phyloP scores from a whole-genome alignment of 2,888 invertebrate species.

The Agelastica alni region DNA sequence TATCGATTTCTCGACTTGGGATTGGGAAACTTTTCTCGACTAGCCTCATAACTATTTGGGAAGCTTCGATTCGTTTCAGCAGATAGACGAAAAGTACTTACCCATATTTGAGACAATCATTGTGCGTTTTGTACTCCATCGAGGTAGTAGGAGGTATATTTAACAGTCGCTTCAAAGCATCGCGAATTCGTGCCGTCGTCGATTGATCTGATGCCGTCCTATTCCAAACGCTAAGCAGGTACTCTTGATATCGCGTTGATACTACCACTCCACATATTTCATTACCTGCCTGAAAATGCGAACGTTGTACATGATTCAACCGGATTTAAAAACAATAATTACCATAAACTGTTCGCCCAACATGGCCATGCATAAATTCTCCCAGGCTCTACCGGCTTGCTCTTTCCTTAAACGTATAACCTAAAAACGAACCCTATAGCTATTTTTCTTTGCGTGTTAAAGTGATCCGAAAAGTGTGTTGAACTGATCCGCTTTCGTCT shows the following conservation, averaged over 20 bases:
- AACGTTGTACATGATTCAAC: too few relatives aligned
- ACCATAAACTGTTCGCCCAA: constrained; percentile 96
- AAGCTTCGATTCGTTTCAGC: too few relatives aligned
- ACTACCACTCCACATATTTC: constrained; percentile 98
- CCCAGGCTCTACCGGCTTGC: constrained; percentile 96
- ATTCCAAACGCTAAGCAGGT: constrained; percentile 96
- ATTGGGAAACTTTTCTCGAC: too few relatives aligned
- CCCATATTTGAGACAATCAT: constrained; percentile 77
- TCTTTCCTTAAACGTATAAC: constrained; percentile 89
- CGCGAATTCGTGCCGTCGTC: constrained; percentile 89
- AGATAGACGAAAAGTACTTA: too few relatives aligned
- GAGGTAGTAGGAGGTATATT: constrained; percentile 91
- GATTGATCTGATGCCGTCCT: constrained; percentile 88
- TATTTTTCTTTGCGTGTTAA: too few relatives aligned
- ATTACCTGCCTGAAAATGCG: constrained; percentile 69
- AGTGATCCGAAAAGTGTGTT: too few relatives aligned
- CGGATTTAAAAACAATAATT: too few relatives aligned
- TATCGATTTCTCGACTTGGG: too few relatives aligned
- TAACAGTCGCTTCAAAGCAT: constrained; percentile 91
- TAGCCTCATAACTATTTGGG: too few relatives aligned
- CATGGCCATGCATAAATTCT: constrained; percentile 97
- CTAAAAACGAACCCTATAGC: constrained; percentile 50
- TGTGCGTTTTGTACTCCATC: constrained; percentile 92
- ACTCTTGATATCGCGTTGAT: constrained; percentile 94
- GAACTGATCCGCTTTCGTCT: too few relatives aligned